These are phyloP conservation scores for Caretta caretta DNA, from an alignment of 2,113 vertebrate species.

Conservation along the genomic window DNA sequence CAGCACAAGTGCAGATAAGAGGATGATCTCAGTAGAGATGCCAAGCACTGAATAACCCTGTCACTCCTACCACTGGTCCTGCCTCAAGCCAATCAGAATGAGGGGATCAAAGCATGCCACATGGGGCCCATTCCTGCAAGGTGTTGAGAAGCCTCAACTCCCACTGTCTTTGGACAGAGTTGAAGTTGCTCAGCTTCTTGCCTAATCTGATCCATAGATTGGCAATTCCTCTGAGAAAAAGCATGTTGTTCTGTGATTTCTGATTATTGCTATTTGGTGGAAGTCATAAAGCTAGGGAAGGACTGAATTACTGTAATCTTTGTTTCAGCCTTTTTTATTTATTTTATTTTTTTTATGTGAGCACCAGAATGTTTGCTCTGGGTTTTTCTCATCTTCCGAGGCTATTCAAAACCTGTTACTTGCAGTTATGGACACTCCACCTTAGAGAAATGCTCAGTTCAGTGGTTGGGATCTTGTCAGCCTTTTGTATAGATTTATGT, in stretches of 20 bases:
- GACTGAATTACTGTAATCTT: not conserved
- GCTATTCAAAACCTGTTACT: not conserved
- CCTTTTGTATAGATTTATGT: constrained; percentile 29
- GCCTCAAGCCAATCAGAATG: not conserved
- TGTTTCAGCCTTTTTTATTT: not conserved
- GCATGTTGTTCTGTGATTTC: not conserved
- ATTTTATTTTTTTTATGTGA: not conserved
- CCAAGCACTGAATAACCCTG: rapidly evolving
- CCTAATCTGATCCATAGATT: not conserved
- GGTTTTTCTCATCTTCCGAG: not conserved
- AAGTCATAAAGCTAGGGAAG: not conserved
- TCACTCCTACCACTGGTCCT: not conserved
- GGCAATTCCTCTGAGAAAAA: constrained; percentile 26
- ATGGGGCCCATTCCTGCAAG: not conserved
- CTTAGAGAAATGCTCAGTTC: constrained; percentile 14
- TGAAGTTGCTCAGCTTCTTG: not conserved
- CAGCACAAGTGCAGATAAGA: not conserved
- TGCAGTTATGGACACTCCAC: not conserved
- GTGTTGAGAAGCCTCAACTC: not conserved
- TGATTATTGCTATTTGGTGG: not conserved
- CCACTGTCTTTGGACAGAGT: not conserved
- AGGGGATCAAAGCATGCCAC: not conserved
- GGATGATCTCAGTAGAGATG: not conserved
- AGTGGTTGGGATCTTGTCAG: not conserved
- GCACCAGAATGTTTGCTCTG: not conserved